Evolutionary conservation across 2,888 invertebrate genomes (phyloP).

Genomic region (Synanthedon myopaeformis): DNA sequence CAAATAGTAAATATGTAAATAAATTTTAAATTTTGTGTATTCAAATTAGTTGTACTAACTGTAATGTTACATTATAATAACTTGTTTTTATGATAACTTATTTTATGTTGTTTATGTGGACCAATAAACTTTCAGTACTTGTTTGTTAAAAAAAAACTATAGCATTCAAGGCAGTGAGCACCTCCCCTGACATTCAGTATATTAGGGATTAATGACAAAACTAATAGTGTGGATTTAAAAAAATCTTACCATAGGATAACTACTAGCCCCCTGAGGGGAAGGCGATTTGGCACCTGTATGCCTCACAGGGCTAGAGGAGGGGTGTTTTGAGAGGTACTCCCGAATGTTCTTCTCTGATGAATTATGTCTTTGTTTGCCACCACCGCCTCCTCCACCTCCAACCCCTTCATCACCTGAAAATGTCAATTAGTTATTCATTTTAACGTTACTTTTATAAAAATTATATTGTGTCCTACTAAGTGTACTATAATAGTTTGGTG

Average conservation of each 20-base stretch:
- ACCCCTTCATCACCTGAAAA: conserved; percentile 63
- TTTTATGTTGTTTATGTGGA: too few relatives aligned
- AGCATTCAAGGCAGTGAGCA: too few relatives aligned
- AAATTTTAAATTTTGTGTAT: too few relatives aligned
- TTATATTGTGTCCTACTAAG: too few relatives aligned
- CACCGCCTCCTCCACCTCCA: conserved; percentile 70
- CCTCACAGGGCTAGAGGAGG: conserved; percentile 85
- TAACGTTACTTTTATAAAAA: background rate
- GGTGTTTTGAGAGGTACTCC: conserved; percentile 89
- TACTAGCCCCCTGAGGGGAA: conserved; percentile 81
- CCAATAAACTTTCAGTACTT: too few relatives aligned
- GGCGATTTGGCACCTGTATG: conserved; percentile 85
- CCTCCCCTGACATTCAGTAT: too few relatives aligned
- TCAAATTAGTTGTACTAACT: too few relatives aligned
- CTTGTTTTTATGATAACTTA: too few relatives aligned
- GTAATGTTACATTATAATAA: too few relatives aligned
- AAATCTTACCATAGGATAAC: conserved; percentile 81
- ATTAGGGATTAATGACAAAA: background rate
- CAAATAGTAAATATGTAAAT: too few relatives aligned
- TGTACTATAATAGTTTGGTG: too few relatives aligned
- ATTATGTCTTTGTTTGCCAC: conserved; percentile 61
- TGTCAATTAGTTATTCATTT: background rate
- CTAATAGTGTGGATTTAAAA: background rate
- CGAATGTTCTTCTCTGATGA: conserved; percentile 86
- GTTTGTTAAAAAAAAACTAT: too few relatives aligned